Evolutionary conservation across 2,113 vertebrate species (phyloP).

Genomic region (Aplodontia rufa): DNA sequence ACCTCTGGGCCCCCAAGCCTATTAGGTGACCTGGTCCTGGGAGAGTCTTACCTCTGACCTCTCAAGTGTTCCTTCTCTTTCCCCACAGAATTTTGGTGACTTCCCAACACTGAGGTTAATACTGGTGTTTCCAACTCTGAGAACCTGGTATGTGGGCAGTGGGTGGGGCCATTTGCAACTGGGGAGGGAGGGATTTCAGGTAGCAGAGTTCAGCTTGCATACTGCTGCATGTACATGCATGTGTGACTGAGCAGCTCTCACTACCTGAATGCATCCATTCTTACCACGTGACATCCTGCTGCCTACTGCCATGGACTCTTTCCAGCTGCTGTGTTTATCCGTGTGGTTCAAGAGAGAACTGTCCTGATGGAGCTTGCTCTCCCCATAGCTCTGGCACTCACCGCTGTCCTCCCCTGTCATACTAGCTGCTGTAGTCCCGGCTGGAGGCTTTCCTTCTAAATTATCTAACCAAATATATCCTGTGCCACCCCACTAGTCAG

Average conservation of each 20-base stretch:
- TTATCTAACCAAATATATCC: neutral
- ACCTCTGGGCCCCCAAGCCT: neutral
- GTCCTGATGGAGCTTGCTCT: neutral
- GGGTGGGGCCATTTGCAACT: neutral
- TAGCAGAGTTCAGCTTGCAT: rapidly evolving
- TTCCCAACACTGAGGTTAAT: neutral
- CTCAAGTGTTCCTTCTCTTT: neutral
- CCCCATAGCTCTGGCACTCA: neutral
- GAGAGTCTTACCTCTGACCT: neutral
- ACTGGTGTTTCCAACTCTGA: neutral
- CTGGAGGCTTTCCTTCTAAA: neutral
- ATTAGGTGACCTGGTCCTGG: neutral
- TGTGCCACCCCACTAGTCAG: neutral
- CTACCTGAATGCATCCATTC: neutral
- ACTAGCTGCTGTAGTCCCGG: neutral
- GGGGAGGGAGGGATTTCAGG: neutral
- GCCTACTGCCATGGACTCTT: neutral
- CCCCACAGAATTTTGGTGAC: neutral
- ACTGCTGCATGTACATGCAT: neutral
- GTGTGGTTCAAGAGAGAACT: neutral
- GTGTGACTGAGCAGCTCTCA: neutral
- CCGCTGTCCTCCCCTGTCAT: rapidly evolving
- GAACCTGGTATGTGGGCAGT: too few relatives aligned
- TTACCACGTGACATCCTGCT: neutral
- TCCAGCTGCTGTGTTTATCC: neutral